Evolutionary conservation across 2,113 vertebrate genomes (phyloP).

Genomic region (Paramormyrops kingsleyae): DNA sequence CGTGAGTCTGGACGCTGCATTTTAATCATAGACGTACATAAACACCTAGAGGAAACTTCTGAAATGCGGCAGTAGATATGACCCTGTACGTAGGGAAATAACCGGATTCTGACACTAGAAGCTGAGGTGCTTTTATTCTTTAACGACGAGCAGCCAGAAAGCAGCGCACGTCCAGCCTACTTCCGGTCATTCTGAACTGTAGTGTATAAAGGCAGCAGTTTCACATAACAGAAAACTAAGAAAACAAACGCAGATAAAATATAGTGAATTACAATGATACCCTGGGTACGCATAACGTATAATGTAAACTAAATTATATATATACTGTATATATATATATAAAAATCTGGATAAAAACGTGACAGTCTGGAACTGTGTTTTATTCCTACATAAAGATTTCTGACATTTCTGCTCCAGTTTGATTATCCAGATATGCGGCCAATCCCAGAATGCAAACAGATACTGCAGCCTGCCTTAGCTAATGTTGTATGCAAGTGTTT

Average conservation of each 20-base stretch:
- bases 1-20: not conserved
- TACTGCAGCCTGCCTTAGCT: not conserved
- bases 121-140: not conserved
- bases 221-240: not conserved
- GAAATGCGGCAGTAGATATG: not conserved
- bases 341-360: not conserved
- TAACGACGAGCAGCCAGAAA: not conserved
- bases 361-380: not conserved
- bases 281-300: not conserved
- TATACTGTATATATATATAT: not conserved
- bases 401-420: not conserved
- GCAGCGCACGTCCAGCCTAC: not conserved
- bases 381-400: not conserved
- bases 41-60: not conserved
- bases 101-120: not conserved
- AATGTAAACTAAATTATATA: not conserved
- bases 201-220: not conserved
- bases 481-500: not conserved
- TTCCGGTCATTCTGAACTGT: not conserved
- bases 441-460: not conserved
- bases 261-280: not conserved
- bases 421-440: not conserved
- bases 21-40: not conserved
- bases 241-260: not conserved
- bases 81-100: not conserved